Conservation (phyloP, 2,113 vertebrate genomes). For the Fulmarus glacialis region DNA sequence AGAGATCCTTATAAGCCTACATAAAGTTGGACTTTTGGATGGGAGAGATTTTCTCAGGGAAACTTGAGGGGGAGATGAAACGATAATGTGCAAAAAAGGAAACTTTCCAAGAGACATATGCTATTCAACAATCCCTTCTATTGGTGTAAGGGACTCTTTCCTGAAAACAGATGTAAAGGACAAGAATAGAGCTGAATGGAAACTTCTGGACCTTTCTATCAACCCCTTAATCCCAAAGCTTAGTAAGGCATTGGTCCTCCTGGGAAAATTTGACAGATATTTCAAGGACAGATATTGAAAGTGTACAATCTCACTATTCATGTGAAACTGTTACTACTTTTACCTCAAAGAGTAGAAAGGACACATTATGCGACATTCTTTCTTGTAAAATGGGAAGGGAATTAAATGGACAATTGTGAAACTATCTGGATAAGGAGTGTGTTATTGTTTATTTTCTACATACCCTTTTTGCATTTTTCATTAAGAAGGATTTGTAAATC, state of each 20-base stretch:
- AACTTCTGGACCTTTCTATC: background rate
- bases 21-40: background rate
- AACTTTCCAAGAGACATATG: fast-evolving
- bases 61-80: background rate
- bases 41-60: background rate
- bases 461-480: background rate
- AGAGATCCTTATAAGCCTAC: background rate
- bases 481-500: background rate
- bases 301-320: background rate
- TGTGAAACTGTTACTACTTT: background rate
- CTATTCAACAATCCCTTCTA: background rate
- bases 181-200: background rate
- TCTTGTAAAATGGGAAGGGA: background rate
- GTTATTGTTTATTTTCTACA: background rate
- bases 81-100: background rate
- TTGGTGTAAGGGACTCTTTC: background rate
- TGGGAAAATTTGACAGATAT: background rate
- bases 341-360: background rate
- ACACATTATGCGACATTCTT: background rate
- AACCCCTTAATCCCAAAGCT: background rate
- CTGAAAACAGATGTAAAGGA: background rate
- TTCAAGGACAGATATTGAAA: background rate
- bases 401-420: background rate
- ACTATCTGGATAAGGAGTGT: background rate
- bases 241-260: background rate